Evolutionary conservation across 2,113 vertebrate genomes (phyloP).

Genomic region (Centropus unirufus): DNA sequence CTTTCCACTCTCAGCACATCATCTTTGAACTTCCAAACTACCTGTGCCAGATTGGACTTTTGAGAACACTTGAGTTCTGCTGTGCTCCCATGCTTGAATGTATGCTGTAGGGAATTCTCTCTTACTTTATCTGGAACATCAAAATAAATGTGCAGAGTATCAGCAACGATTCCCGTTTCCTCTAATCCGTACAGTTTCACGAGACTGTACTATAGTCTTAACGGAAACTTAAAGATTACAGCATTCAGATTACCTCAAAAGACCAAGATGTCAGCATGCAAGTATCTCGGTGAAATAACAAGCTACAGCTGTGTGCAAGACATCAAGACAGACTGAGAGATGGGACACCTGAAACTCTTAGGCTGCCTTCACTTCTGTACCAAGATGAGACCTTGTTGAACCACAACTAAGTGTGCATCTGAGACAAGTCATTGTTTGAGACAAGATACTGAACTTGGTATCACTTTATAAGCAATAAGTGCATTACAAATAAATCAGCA

Average conservation of each 20-base stretch:
- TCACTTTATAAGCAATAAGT: not conserved
- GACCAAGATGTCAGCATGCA: constrained; percentile 23
- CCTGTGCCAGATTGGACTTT: constrained; percentile 88
- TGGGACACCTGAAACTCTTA: not conserved
- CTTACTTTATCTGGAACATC: constrained; percentile 83
- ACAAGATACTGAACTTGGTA: not conserved
- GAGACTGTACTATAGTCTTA: not conserved
- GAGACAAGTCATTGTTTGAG: not conserved
- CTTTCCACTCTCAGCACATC: constrained; percentile 79
- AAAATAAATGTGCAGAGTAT: constrained; percentile 78
- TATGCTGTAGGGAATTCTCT: constrained; percentile 77
- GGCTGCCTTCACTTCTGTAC: not conserved
- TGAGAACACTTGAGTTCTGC: constrained; percentile 89
- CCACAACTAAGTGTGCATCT: not conserved
- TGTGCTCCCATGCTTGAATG: constrained; percentile 88
- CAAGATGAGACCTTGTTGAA: not conserved
- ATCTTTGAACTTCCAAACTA: constrained; percentile 87
- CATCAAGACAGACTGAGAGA: not conserved
- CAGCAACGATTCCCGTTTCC: constrained; percentile 31
- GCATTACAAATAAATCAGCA: not conserved
- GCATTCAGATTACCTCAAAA: constrained; percentile 2
- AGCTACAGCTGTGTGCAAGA: not conserved
- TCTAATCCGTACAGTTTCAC: constrained; percentile 8
- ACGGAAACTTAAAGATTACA: not conserved
- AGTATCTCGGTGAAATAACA: not conserved